Evolutionary conservation across 2,888 invertebrate species (phyloP).

Genomic region (Tuberolachnus salignus): DNA sequence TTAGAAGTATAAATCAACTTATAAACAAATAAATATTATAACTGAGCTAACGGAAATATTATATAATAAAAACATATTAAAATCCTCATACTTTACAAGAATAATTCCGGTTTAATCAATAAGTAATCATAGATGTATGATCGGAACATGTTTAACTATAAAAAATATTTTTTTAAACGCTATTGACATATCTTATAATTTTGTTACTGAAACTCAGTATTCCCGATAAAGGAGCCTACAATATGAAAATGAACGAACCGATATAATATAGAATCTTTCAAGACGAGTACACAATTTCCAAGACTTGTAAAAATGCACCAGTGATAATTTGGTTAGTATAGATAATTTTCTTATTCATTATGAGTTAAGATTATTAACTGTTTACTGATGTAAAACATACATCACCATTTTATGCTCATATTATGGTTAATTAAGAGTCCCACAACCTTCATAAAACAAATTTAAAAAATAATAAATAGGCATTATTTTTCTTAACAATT

Average conservation of each 20-base stretch:
- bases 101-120: no score
- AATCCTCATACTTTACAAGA: no score
- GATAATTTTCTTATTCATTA: neutral
- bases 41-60: no score
- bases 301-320: neutral
- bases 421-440: constrained; percentile 37
- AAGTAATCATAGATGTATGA: no score
- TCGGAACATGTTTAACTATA: no score
- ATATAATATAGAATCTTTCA: constrained; percentile 5
- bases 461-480: constrained; percentile 21
- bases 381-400: neutral
- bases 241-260: neutral
- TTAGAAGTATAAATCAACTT: neutral
- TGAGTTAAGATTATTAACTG: neutral
- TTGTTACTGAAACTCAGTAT: no score
- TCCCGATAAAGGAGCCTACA: no score
- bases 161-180: no score
- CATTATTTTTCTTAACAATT: constrained; percentile 23
- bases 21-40: neutral
- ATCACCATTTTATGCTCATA: constrained; percentile 18
- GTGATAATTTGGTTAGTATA: constrained; percentile 4
- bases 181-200: no score
- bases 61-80: no score
- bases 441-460: constrained; percentile 43
- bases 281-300: neutral